Conservation (phyloP, 2,888 invertebrate species). For the Punctoribates punctum region DNA sequence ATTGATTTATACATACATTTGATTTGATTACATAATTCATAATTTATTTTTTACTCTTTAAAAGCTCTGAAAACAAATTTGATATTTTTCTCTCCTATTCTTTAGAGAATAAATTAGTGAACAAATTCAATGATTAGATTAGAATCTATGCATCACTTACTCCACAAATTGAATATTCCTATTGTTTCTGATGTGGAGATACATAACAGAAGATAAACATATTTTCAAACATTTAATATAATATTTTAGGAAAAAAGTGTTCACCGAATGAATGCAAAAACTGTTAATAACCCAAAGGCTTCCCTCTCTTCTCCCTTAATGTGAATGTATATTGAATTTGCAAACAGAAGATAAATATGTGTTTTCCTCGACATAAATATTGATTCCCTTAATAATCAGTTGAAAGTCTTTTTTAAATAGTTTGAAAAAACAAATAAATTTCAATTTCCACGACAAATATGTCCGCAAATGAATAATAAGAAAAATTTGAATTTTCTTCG, state of each 20-base stretch:
- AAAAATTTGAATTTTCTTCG: no score
- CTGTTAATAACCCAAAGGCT: conserved; percentile 29
- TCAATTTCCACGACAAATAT: no score
- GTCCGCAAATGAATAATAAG: no score
- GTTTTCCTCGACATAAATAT: conserved; percentile 3
- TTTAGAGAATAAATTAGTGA: conserved; percentile 8
- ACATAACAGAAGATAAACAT: not conserved
- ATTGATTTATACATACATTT: not conserved
- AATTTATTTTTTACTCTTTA: not conserved
- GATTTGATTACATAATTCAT: not conserved
- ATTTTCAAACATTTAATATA: not conserved
- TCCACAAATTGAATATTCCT: not conserved
- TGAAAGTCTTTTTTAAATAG: no score
- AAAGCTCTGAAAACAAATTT: conserved; percentile 3
- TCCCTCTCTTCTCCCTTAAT: not conserved
- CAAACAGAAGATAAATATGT: conserved; percentile 1
- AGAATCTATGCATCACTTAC: conserved; percentile 2
- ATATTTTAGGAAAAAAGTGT: not conserved
- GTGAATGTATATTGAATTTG: conserved; percentile 1
- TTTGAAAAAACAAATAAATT: no score
- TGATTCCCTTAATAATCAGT: not conserved
- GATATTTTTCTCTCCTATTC: not conserved
- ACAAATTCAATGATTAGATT: not conserved
- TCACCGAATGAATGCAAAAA: not conserved
- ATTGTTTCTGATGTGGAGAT: not conserved